These are phyloP conservation scores for Calyptommatus sinebrachiatus DNA, from an alignment of 2,113 vertebrate species.

Conservation along the genomic window DNA sequence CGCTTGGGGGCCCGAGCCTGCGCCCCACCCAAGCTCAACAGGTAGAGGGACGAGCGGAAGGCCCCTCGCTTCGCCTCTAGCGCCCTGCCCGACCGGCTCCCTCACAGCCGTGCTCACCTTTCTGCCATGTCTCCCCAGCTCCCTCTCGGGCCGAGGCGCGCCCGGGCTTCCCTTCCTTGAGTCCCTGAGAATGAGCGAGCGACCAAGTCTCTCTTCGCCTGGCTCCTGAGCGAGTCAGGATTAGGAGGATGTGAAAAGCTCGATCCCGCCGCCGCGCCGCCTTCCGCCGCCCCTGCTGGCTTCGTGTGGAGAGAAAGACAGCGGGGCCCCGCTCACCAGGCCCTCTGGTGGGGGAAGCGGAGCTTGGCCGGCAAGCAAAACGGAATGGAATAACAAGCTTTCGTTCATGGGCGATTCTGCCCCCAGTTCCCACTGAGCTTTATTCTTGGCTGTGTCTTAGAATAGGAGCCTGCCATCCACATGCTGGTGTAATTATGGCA, in stretches of 20 bases:
- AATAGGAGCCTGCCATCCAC: no score
- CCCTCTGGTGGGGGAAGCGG: constrained; percentile 39
- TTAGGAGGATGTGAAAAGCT: constrained; percentile 50
- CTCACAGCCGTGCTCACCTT: constrained; percentile 20
- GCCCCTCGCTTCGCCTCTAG: background rate
- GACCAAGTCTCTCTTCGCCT: background rate
- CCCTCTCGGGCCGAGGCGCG: background rate
- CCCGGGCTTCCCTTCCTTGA: background rate
- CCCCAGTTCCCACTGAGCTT: no score
- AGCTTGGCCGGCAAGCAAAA: background rate
- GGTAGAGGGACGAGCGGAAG: constrained; percentile 3
- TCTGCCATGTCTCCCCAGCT: constrained; percentile 47
- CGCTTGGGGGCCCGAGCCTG: background rate
- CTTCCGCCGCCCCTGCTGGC: constrained; percentile 11
- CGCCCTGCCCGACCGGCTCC: background rate
- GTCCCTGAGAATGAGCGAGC: background rate
- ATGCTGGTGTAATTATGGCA: no score
- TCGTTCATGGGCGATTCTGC: no score
- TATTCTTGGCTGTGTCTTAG: no score
- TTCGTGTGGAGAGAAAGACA: constrained; percentile 20
- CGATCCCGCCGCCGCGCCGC: constrained; percentile 17
- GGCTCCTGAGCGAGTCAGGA: constrained; percentile 4
- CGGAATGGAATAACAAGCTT: no score
- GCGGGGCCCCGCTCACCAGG: constrained; percentile 14
- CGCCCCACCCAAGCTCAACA: constrained; percentile 37